Base-by-base conservation (phyloP, 2,113 vertebrate species). In the Seriola dumerili region DNA sequence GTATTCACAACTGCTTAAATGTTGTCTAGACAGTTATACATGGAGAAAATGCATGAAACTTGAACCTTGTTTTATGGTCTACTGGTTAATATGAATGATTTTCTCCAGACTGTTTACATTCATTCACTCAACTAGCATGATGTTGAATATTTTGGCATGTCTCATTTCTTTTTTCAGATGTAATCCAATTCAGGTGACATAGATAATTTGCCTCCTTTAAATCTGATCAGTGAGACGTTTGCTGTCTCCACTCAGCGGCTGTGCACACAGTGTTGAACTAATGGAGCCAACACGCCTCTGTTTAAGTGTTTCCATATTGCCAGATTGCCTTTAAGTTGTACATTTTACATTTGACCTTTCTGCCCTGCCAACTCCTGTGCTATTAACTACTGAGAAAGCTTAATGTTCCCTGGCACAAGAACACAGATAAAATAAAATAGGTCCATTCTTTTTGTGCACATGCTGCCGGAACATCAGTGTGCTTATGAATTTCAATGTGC, bases 291-390 rank as follows among this genome's bases (percentile, higher is more conserved):
- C 68, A 36, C 16, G 78, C 84, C 85, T 63, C 89, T 75, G 70
- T 81, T 85, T 88, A 94, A 91, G 79, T 92, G 89, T 70, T 94
- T 91, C 88, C 90, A 92, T 72, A 86, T 87, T 88, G 70, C 78
- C 81, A 66, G 9, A 44, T 58, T 66, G 54, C 65, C 78, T 86
- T 86, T 64, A 83, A 84, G 71, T 89, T 79, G 68, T 44, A 76
- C 81, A 72, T 85, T 87, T 76, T 85, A 86, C 74, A 44, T 81
- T 61, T 94, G 89, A 92, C 87, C 86, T 89, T 69, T 72, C 74
- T 75, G 78, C 63, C 72, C 61, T 54, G 74, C 82, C 83, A 84
- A 67, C 80, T 88, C 89, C 88, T 65, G 57, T 89, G 57, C 64
- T 57, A 83, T 92, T 90, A 85, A 83, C 83, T 48, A 29, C 76